phyloP scores from a whole-genome alignment of 2,113 vertebrate genomes.

The Megaceryle maxima region DNA sequence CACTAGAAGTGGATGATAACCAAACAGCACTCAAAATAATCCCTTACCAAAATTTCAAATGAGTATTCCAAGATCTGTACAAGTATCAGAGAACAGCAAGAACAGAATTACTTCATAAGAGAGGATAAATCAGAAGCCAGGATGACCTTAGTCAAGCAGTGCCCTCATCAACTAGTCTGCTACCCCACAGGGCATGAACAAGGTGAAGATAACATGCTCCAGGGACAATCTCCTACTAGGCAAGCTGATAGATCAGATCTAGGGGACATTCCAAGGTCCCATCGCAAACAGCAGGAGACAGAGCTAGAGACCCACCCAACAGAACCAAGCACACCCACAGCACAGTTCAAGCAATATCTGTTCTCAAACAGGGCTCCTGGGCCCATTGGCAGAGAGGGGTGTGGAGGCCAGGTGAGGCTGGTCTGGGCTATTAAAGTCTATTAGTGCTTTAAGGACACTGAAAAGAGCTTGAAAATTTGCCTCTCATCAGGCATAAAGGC shows the following conservation, averaged over 20 bases:
- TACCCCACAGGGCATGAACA: background rate
- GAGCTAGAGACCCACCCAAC: background rate
- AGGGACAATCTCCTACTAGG: background rate
- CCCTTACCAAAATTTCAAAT: background rate
- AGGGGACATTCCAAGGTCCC: background rate
- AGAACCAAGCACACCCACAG: fast-evolving
- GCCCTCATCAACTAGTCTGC: background rate
- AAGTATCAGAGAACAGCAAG: background rate
- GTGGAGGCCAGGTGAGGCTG: background rate
- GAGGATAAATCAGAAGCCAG: background rate
- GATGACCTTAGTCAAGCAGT: background rate
- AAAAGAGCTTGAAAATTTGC: background rate
- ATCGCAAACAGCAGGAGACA: background rate
- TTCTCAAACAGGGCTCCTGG: background rate
- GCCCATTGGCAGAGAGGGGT: background rate
- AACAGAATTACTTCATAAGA: background rate
- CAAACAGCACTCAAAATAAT: background rate
- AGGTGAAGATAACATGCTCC: background rate
- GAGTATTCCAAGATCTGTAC: background rate
- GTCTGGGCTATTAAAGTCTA: background rate
- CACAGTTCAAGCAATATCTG: background rate
- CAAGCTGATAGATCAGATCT: background rate
- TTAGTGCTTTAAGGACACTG: background rate
- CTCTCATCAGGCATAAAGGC: background rate
- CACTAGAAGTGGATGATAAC: background rate